Percentiles rank a stretch among this genome's conserved stretches.
phyloP scores from a whole-genome alignment of 2,113 vertebrate genomes.

The Hiodon alosoides region DNA sequence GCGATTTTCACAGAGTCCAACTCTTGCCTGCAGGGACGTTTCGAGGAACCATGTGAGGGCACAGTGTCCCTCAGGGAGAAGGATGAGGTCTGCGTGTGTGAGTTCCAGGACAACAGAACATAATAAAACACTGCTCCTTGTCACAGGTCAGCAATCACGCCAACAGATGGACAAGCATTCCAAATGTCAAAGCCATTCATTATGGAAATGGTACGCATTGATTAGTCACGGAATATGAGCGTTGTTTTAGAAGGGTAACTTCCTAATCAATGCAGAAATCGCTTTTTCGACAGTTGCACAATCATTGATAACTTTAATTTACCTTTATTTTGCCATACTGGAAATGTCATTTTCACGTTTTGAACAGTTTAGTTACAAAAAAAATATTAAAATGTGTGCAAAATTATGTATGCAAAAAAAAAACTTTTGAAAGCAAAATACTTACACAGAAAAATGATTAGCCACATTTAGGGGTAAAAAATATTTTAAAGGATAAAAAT shows the following conservation, averaged over 20 bases:
- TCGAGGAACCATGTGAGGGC: conserved; percentile 2
- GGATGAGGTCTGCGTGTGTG: not conserved
- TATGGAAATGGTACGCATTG: conserved; percentile 65
- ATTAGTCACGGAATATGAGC: conserved; percentile 59
- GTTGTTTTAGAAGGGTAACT: conserved; percentile 45
- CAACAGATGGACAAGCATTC: conserved; percentile 35
- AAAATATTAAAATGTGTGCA: not conserved
- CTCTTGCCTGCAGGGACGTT: not conserved
- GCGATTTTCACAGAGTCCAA: not conserved
- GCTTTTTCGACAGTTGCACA: conserved; percentile 44
- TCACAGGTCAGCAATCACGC: conserved; percentile 44
- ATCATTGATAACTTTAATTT: conserved; percentile 52
- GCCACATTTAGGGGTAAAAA: not conserved
- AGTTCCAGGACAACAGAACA: conserved; percentile 25
- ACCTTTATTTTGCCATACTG: conserved; percentile 42
- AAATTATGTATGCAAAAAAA: conserved; percentile 32
- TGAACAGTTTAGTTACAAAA: conserved; percentile 5
- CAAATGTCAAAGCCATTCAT: conserved; percentile 64
- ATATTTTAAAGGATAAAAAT: not conserved
- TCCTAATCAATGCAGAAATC: conserved; percentile 40
- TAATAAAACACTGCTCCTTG: conserved; percentile 35
- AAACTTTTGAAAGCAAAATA: not conserved
- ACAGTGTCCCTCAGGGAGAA: conserved; percentile 5
- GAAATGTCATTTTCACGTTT: conserved; percentile 13
- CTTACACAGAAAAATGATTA: too few relatives aligned